A percentile compares a stretch with the other conserved stretches of the same genome.
Conservation (phyloP, 2,113 vertebrate species). For the Vimba vimba region DNA sequence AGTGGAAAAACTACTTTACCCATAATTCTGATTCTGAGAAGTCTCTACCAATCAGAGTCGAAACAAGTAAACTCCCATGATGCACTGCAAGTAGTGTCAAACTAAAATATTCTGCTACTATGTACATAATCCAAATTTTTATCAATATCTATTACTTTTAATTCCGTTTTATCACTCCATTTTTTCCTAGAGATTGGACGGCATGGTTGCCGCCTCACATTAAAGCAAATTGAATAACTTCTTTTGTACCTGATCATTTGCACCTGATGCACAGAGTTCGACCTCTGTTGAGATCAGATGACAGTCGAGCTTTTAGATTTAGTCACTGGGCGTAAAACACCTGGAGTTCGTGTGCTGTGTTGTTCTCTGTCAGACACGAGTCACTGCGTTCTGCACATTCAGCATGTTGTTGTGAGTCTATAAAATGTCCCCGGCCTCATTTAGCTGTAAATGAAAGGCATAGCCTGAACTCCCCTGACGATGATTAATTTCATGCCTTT, state of each 20-base stretch:
- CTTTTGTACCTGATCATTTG: neutral
- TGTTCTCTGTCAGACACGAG: neutral
- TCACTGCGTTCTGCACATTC: conserved; percentile 1
- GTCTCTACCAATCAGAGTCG: too few relatives aligned
- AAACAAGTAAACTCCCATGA: too few relatives aligned
- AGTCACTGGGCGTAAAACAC: neutral
- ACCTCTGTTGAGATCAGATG: neutral
- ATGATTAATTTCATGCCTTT: conserved; percentile 59
- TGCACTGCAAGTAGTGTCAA: too few relatives aligned
- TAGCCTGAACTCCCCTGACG: conserved; percentile 40
- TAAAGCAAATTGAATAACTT: neutral
- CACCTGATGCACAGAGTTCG: neutral
- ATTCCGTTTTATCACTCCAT: too few relatives aligned
- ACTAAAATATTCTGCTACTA: too few relatives aligned
- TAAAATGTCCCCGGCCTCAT: conserved; percentile 51
- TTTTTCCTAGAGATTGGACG: too few relatives aligned
- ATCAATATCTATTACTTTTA: too few relatives aligned
- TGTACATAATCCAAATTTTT: too few relatives aligned
- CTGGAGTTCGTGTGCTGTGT: neutral
- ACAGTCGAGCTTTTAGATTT: neutral
- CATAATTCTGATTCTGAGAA: too few relatives aligned
- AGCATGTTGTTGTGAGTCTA: conserved; percentile 34
- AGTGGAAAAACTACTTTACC: too few relatives aligned
- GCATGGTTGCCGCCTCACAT: neutral
- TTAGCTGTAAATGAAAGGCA: conserved; percentile 51